Percentiles rank a stretch among this genome's conserved stretches.
phyloP scores from a whole-genome alignment of 2,797 vertebrate genomes.

The Enteromius anoplus region DNA sequence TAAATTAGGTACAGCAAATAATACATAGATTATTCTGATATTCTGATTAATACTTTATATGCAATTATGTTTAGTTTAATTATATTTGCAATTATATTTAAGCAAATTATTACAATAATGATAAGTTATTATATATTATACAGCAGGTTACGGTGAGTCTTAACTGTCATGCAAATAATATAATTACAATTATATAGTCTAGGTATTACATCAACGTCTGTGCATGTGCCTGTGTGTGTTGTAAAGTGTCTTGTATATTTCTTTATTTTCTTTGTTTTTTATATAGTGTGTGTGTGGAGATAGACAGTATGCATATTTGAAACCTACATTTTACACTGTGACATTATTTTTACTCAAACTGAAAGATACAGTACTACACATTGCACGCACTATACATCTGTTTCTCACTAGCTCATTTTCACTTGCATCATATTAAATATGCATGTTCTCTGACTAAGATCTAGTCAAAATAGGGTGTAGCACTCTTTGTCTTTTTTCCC shows the following conservation, averaged over 20 bases:
- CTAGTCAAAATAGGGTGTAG: slow-evolving; percentile 3
- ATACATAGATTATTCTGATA: background rate
- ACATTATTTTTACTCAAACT: background rate
- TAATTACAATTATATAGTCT: background rate
- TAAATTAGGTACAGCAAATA: background rate
- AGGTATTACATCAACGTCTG: background rate
- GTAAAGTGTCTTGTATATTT: background rate
- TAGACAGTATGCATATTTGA: background rate
- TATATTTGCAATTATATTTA: background rate
- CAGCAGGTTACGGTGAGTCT: background rate
- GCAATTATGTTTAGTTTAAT: no score
- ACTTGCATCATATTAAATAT: background rate
- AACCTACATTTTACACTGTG: background rate
- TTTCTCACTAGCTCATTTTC: background rate
- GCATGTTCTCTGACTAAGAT: background rate
- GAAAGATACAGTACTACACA: background rate
- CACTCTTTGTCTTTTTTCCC: slow-evolving; percentile 3
- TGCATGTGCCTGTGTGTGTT: background rate
- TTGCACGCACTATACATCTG: background rate
- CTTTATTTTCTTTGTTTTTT: background rate
- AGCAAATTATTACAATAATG: background rate
- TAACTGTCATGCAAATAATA: slow-evolving; percentile 4
- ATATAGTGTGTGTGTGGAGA: background rate
- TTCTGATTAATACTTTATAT: background rate
- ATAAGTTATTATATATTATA: background rate